Evolutionary conservation across 2,113 vertebrate genomes (phyloP), one percentile per base, ranked within the genome.

Genomic region (Amphilophus citrinellus): DNA sequence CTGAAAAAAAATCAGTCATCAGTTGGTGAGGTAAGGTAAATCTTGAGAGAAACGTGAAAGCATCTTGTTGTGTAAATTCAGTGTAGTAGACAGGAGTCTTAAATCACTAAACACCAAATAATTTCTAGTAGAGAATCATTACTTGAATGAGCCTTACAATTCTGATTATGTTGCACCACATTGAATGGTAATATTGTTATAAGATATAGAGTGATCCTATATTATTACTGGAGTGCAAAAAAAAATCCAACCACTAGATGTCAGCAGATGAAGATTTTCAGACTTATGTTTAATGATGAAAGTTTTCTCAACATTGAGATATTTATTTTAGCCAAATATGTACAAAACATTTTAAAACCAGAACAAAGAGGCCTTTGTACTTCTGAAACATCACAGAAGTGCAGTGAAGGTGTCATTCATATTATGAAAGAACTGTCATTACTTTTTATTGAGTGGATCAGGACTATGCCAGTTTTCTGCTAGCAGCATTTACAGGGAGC

Each of bases 181-280:
- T 30, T 73, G 66, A 27, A 53, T 73, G 27, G 24, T 27, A 27
- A 15, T 53, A 32, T 13, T 53, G 66, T 57, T 3, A 20, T 57
- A 20, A 32, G 44, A 53, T 73, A 20, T 53, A 32, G 66, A 53
- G 0, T 5, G 1, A 53, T 73, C 1, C 44, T 56, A 53, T 13
- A 5, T 73, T 53, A 73, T 53, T 73, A 50, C 68, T 32, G 2
- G 17, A 32, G 68, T 56, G 39, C 30, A 24, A 59, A 58, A 32
- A 32, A 4, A 37, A 20, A 53, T 66, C 20, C 10, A 30, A 82
- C 91, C 88, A 30, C 89, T 86, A 91, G 89, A 86, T 93, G 91
- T 88, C 79, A 90, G 88, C 84, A 89, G 83, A 85, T 61, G 58
- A 61, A 56, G 24, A 50, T 59, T 58, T 77, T 50, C 22, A 81